Percentiles rank a stretch among this genome's conserved stretches.
Evolutionary conservation across 1,140 invertebrate species (phyloP).

Genomic region (Drosophila auraria): DNA sequence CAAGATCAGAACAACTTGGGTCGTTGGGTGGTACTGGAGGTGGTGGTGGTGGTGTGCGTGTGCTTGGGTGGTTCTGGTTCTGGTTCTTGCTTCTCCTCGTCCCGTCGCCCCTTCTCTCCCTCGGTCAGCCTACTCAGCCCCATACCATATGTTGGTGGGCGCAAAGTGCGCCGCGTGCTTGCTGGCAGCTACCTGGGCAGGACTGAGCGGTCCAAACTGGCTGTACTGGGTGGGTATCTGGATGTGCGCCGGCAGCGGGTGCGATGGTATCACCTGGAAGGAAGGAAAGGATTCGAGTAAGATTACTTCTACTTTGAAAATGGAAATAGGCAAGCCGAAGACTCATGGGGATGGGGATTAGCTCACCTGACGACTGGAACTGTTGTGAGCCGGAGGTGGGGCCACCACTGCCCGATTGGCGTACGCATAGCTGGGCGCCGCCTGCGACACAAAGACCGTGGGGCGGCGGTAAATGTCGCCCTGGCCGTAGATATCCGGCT

Average conservation of each 20-base stretch:
- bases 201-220: conserved; percentile 89
- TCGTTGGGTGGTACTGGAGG: conserved; percentile 14
- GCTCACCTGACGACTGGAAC: conserved; percentile 90
- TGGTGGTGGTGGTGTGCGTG: conserved; percentile 46
- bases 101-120: conserved; percentile 37
- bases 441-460: conserved; percentile 87
- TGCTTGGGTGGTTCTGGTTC: conserved; percentile 26
- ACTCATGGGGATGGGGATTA: too few relatives aligned
- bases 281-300: background rate
- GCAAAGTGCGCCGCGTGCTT: conserved; percentile 90
- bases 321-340: too few relatives aligned
- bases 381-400: conserved; percentile 94
- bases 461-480: conserved; percentile 87
- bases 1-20: conserved; percentile 41
- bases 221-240: conserved; percentile 90
- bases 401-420: conserved; percentile 90
- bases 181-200: conserved; percentile 87
- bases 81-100: conserved; percentile 30
- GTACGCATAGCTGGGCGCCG: conserved; percentile 78
- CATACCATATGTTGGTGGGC: conserved; percentile 90
- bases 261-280: conserved; percentile 86
- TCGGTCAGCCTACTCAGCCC: conserved; percentile 86
- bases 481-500: conserved; percentile 86
- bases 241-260: conserved; percentile 94
- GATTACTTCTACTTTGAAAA: too few relatives aligned